These are phyloP conservation scores for Saccostrea cuccullata DNA, from an alignment of 1,140 invertebrate genomes.

Conservation along the genomic window DNA sequence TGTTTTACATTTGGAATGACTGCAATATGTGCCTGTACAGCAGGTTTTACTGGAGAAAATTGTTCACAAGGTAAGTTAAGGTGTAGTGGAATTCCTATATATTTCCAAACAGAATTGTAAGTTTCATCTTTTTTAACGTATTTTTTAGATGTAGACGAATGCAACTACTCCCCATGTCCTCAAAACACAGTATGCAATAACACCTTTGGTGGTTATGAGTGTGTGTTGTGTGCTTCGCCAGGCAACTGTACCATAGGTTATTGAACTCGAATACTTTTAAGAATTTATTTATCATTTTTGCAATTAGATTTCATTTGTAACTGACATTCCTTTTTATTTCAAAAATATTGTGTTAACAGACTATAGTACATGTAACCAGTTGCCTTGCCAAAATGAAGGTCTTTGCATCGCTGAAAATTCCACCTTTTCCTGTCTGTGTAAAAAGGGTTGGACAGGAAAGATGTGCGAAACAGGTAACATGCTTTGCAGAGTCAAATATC, in stretches of 20 bases:
- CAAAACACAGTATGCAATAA: background rate
- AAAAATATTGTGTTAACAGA: background rate
- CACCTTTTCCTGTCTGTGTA: background rate
- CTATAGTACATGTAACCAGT: background rate
- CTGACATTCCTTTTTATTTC: background rate
- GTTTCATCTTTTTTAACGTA: too few species aligned
- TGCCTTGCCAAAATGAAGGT: background rate
- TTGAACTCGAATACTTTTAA: background rate
- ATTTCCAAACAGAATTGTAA: too few species aligned
- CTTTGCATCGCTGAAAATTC: background rate
- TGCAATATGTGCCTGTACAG: background rate
- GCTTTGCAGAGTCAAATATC: background rate
- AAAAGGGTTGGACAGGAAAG: background rate
- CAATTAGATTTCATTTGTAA: background rate
- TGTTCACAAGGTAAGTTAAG: slow-evolving; percentile 13
- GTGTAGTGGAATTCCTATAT: background rate
- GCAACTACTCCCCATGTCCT: background rate
- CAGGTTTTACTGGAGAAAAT: background rate
- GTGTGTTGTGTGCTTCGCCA: background rate
- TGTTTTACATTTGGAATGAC: background rate
- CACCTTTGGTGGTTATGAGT: background rate
- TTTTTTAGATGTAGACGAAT: background rate
- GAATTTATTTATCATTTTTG: background rate
- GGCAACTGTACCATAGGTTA: background rate
- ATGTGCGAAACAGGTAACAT: background rate